A percentile compares a stretch with the other conserved stretches of the same genome.
Conservation (phyloP, 2,888 invertebrate species). For the Papilio elwesi region DNA sequence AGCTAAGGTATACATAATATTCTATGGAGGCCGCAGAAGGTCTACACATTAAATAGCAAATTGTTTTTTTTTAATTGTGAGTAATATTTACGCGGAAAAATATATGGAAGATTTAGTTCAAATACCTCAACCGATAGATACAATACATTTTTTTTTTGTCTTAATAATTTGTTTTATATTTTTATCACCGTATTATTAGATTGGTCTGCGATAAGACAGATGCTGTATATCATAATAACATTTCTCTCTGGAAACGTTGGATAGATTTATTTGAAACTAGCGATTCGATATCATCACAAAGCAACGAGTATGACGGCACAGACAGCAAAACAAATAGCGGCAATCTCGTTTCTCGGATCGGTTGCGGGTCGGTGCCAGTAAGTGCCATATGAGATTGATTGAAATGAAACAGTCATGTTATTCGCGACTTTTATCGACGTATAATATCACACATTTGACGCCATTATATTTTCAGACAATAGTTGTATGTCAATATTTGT, state of each 20-base stretch:
- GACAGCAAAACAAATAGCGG: slow-evolving; percentile 38
- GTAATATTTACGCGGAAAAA: no score
- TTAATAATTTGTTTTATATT: neutral
- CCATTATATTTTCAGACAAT: slow-evolving; percentile 1
- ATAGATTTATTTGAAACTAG: slow-evolving; percentile 41
- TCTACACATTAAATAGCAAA: no score
- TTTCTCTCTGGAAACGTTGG: slow-evolving; percentile 37
- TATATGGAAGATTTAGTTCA: no score
- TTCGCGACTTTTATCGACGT: slow-evolving; percentile 22
- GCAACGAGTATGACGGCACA: slow-evolving; percentile 32
- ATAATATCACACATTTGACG: neutral
- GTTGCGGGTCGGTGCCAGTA: slow-evolving; percentile 37
- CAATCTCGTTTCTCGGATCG: slow-evolving; percentile 35
- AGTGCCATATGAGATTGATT: slow-evolving; percentile 37
- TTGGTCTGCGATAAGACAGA: neutral
- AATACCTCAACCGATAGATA: no score
- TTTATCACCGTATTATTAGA: neutral
- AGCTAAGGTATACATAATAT: no score
- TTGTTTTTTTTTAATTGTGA: no score
- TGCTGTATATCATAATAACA: neutral
- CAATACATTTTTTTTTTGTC: no score
- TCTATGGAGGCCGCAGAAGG: no score
- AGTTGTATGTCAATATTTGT: neutral
- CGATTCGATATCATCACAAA: slow-evolving; percentile 30
- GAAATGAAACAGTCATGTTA: slow-evolving; percentile 32